Evolutionary conservation across 1,140 invertebrate species (phyloP).

Genomic region (Ptiloglossa arizonensis): DNA sequence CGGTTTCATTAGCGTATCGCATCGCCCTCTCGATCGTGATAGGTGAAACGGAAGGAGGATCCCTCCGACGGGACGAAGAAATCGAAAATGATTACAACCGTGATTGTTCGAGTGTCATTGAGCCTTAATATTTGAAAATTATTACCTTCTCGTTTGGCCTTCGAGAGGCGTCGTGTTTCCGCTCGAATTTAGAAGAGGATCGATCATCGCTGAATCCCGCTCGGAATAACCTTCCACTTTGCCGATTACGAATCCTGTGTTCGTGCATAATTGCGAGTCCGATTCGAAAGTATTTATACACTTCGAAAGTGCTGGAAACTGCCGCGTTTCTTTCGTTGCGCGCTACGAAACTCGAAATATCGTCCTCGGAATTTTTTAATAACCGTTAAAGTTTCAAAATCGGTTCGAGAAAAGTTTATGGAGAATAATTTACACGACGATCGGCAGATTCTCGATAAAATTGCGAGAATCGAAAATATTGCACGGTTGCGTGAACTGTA

Average conservation of each 20-base stretch:
- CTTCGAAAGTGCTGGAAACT: no score
- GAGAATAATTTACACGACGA: no score
- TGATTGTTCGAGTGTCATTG: constrained; percentile 57
- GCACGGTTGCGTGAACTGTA: no score
- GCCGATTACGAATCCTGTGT: background rate
- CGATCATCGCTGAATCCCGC: constrained; percentile 19
- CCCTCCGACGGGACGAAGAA: constrained; percentile 49
- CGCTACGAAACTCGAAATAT: no score
- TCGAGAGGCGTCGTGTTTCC: constrained; percentile 21
- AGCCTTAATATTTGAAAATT: constrained; percentile 55
- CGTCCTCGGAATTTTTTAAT: no score
- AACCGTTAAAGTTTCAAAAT: no score
- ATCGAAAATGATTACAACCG: constrained; percentile 58
- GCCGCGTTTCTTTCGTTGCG: no score
- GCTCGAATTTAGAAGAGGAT: constrained; percentile 2
- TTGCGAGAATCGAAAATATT: no score
- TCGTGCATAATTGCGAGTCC: background rate
- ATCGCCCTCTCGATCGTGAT: constrained; percentile 39
- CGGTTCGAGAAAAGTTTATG: no score
- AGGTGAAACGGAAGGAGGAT: constrained; percentile 57
- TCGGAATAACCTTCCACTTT: background rate
- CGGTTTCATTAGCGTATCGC: constrained; percentile 67
- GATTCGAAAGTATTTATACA: background rate
- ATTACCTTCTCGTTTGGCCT: constrained; percentile 25
- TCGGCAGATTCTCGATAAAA: no score